Evolutionary conservation across 2,113 vertebrate species (phyloP).

Genomic region (Arenaria interpres): DNA sequence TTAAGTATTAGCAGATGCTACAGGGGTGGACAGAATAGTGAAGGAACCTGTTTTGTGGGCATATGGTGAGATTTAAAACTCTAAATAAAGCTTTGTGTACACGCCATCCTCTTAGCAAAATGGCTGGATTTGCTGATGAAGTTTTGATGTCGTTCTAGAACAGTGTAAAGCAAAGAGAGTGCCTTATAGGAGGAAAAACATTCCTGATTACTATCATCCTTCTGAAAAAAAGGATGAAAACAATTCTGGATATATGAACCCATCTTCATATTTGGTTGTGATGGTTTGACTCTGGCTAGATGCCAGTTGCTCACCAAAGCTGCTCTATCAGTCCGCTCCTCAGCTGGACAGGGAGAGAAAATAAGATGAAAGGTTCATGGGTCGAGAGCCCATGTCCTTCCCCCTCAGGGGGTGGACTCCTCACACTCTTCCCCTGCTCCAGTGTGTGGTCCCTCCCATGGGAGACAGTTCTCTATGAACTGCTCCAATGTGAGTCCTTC

Average conservation of each 20-base stretch:
- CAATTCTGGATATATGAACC: neutral
- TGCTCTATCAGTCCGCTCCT: neutral
- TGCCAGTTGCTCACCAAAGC: neutral
- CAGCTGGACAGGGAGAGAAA: neutral
- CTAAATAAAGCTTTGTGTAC: neutral
- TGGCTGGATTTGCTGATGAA: neutral
- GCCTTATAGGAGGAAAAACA: neutral
- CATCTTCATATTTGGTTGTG: neutral
- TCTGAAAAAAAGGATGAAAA: neutral
- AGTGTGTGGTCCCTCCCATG: neutral
- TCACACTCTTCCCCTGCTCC: neutral
- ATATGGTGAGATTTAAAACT: neutral
- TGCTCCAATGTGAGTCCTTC: neutral
- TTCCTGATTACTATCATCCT: neutral
- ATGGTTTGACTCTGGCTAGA: neutral
- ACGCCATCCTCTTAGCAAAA: neutral
- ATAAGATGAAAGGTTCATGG: neutral
- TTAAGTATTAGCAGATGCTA: neutral
- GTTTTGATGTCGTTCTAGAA: neutral
- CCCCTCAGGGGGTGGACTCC: neutral
- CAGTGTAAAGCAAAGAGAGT: neutral
- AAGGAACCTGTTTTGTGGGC: neutral
- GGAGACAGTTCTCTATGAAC: neutral
- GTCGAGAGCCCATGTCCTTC: neutral
- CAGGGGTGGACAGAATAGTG: neutral